phyloP scores from a whole-genome alignment of 2,797 vertebrate genomes.

The Bovichtus diacanthus region DNA sequence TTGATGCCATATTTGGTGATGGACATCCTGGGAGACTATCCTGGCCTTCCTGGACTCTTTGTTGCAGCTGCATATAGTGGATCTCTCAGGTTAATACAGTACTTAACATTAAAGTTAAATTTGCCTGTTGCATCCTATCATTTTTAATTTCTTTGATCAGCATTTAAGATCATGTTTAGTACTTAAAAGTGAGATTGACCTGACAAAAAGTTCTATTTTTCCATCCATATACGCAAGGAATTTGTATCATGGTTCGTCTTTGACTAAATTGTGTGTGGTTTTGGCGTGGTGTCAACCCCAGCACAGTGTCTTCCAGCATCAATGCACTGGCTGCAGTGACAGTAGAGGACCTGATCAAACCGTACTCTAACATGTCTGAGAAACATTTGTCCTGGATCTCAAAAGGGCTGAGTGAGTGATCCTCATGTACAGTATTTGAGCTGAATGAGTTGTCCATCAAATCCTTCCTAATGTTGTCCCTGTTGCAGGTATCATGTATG shows the following conservation, averaged over 20 bases:
- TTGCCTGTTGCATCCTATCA: background rate
- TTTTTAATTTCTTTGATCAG: background rate
- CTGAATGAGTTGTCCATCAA: background rate
- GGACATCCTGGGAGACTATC: slow-evolving; percentile 90
- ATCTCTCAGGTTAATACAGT: slow-evolving; percentile 89
- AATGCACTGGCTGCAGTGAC: slow-evolving; percentile 94
- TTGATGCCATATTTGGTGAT: slow-evolving; percentile 95
- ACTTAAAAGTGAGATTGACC: background rate
- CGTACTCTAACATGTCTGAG: slow-evolving; percentile 86
- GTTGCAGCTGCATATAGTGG: slow-evolving; percentile 83
- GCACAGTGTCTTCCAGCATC: slow-evolving; percentile 96
- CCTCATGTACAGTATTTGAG: background rate
- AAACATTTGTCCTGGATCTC: slow-evolving; percentile 88
- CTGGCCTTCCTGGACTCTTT: slow-evolving; percentile 91
- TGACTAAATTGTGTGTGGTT: background rate
- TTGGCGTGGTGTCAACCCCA: slow-evolving; percentile 54
- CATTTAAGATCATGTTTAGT: background rate
- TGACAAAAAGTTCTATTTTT: background rate
- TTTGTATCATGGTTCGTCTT: background rate
- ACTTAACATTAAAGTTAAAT: background rate
- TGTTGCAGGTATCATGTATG: slow-evolving; percentile 88
- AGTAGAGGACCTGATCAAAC: slow-evolving; percentile 91
- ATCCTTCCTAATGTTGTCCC: background rate
- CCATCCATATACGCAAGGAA: background rate
- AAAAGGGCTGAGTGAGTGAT: slow-evolving; percentile 91